Evolutionary conservation across 2,888 invertebrate species (phyloP), one percentile per base, ranked within the genome.

Genomic region (Endomychus coccineus): DNA sequence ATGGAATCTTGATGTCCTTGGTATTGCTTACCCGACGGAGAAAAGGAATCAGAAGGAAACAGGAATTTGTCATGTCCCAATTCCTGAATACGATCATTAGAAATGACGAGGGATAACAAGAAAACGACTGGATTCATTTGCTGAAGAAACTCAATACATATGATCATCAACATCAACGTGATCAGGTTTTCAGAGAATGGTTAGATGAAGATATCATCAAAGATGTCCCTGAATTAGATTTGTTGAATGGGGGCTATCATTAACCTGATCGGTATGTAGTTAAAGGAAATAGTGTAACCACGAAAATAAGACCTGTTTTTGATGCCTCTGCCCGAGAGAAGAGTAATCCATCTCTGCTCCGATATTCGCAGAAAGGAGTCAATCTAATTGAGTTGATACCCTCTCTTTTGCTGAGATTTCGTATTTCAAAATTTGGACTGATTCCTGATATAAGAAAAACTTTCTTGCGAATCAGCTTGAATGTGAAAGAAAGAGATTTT

Each of bases 401-500:
- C 6, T 17, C 30, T 4, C 41, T 43, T 34, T 29, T 46, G 16
- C 11, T 39, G n/a, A 31, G 37, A 27, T 47, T 46, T 22, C 22
- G 44, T 35, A 16, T 35, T 12, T n/a, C 37, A 7, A 17, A 32
- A 13, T 16, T 45, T 28, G 47, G 43, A 13, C 40, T 47, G 4
- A 24, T 46, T 11, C 32, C 46, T 9, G 47, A 47, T 36, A 44
- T 47, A 11, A 13, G 32, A 16, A 41, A 45, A 27, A 40, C 46
- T 1, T 46, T 48, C 10, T 34, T 47, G 9, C 52, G 54, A 41
- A 51, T 57, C 7, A 37, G 36, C 19, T 19, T 51, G 2, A 16
- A 30, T 2, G 15, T 39, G 31, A 27, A 40, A 6, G 46, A 56
- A 34, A 15, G 57, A 34, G 42, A 54, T 31, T 51, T 42, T 41